Evolutionary conservation across 1,140 invertebrate species (phyloP), one percentile per base, ranked within the genome.

Genomic region (Neuroterus valhalla): DNA sequence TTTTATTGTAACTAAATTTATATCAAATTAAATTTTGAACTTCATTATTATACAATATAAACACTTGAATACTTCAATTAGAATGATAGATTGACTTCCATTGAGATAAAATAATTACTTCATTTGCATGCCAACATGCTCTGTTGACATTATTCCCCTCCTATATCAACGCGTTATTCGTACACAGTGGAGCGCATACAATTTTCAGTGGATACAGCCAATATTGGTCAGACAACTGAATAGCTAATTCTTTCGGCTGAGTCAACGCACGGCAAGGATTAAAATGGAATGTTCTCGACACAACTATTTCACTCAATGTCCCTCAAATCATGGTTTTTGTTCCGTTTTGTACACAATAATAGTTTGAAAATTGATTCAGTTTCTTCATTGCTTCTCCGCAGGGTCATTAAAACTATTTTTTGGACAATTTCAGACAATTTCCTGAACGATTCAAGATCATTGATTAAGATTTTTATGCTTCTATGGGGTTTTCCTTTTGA

Each of bases 111-210:
- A 62, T 62, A 62, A 62, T 23, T 62, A 62, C 55, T 62, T 38
- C 12, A 62, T 62, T 62, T 62, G 55, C 55, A 62, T 62, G 23
- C 55, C 55, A 62, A 62, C 31, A 62, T 62, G 55, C 26, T 62
- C 55, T 62, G 55, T 62, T 62, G 55, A 62, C 55, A 62, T 62
- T 62, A 62, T 62, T 62, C n/a, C 55, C 26, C 21, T 31, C 21
- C 26, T 31, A 23, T 62, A 26, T 62, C 55, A 62, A 62, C 26
- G 55, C 55, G 21, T 62, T 62, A 62, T 62, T 62, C 55, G 55
- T 62, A 62, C 10, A 62, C 55, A 62, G 15, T 31, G 23, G 3
- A n/a, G 26, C 21, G 55, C 15, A 26, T 26, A 15, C 12, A 14
- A 62, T 10, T 23, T 48, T 19, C 46, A 48, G 46, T 48, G 17